Evolutionary conservation across 1,140 invertebrate genomes (phyloP).

Genomic region (Orussus abietinus): DNA sequence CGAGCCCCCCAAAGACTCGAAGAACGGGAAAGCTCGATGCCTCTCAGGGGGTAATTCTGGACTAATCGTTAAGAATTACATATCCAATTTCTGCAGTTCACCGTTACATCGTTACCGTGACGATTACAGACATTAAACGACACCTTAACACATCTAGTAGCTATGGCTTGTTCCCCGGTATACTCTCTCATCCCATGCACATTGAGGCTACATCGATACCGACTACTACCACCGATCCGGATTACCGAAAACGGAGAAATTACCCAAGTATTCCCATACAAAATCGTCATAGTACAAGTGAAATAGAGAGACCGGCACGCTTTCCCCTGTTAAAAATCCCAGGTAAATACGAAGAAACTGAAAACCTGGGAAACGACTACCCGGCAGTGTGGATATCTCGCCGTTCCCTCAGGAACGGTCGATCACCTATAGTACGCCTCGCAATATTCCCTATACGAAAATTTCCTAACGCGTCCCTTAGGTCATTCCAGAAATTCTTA

Average conservation of each 20-base stretch:
- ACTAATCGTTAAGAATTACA: not conserved
- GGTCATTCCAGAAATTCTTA: no score
- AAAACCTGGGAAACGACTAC: no score
- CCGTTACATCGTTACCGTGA: not conserved
- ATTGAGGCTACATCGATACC: no score
- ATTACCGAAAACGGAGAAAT: not conserved
- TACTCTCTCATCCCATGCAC: no score
- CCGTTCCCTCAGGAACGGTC: no score
- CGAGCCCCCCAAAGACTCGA: no score
- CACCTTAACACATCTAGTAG: not conserved
- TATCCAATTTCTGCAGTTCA: not conserved
- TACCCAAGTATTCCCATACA: not conserved
- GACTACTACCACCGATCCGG: not conserved
- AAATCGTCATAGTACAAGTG: not conserved
- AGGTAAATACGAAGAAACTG: not conserved
- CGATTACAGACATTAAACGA: not conserved
- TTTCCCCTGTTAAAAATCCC: not conserved
- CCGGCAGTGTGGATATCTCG: no score
- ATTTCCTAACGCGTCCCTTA: no score
- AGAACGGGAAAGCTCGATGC: not conserved
- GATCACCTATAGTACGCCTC: no score
- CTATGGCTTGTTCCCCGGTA: not conserved
- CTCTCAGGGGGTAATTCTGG: not conserved
- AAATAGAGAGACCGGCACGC: no score
- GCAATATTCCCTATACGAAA: no score